phyloP scores from a whole-genome alignment of 2,113 vertebrate species.

The Vimba vimba region DNA sequence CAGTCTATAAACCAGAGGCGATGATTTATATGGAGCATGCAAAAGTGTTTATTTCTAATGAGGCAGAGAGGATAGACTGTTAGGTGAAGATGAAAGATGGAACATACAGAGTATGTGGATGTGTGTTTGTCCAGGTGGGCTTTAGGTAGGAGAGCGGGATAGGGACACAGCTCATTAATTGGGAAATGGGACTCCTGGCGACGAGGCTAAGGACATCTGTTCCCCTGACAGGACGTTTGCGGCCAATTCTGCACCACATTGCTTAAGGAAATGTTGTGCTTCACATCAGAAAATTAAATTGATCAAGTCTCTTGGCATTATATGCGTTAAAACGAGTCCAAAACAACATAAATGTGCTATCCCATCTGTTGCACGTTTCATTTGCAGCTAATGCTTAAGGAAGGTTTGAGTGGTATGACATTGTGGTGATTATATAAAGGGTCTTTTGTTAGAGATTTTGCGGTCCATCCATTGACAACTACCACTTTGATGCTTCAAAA shows the following conservation, averaged over 20 bases:
- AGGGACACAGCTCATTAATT: slow-evolving; percentile 60
- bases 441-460: too few species aligned
- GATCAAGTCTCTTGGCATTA: not conserved
- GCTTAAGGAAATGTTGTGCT: slow-evolving; percentile 42
- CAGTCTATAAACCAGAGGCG: slow-evolving; percentile 37
- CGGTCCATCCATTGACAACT: too few species aligned
- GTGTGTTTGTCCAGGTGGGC: slow-evolving; percentile 43
- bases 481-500: too few species aligned
- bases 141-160: slow-evolving; percentile 42
- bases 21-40: slow-evolving; percentile 26
- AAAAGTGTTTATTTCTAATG: slow-evolving; percentile 51
- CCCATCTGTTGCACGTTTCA: not conserved
- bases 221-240: slow-evolving; percentile 20
- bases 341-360: not conserved
- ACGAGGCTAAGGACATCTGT: slow-evolving; percentile 49
- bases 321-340: not conserved
- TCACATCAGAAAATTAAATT: slow-evolving; percentile 15
- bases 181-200: slow-evolving; percentile 51
- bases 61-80: slow-evolving; percentile 45
- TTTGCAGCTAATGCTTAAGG: not conserved
- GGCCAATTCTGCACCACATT: slow-evolving; percentile 41
- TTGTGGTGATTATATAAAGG: too few species aligned
- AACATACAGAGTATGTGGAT: not conserved
- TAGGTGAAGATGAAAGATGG: slow-evolving; percentile 27
- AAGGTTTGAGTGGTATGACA: too few species aligned